Conservation (phyloP, 2,113 vertebrate species). For the Indri indri region DNA sequence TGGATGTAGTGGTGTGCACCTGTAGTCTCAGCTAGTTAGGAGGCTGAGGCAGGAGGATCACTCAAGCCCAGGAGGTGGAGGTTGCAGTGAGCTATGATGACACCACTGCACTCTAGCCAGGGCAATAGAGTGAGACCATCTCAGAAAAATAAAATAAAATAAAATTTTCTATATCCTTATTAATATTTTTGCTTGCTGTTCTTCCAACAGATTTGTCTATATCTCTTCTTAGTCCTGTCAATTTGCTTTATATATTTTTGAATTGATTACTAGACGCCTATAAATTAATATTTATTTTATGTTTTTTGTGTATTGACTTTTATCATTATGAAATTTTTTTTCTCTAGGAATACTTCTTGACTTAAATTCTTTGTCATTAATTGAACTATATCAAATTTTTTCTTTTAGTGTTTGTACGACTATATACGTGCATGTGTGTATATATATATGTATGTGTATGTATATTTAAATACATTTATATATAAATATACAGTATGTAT, state of each 20-base stretch:
- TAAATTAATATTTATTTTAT: constrained; percentile 6
- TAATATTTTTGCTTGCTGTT: neutral
- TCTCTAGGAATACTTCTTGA: neutral
- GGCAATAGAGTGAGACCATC: too few species aligned
- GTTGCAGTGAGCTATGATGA: too few species aligned
- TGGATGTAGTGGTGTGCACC: accelerated
- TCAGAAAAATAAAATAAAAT: constrained; percentile 13
- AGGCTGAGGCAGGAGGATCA: too few species aligned
- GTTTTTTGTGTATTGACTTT: neutral
- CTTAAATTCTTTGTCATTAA: neutral
- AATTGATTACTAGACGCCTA: neutral
- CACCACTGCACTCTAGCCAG: too few species aligned
- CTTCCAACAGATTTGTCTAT: neutral
- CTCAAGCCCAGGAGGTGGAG: too few species aligned
- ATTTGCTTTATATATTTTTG: neutral
- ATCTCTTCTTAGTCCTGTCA: neutral
- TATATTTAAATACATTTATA: neutral
- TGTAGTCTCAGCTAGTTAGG: too few species aligned
- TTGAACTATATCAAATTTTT: neutral
- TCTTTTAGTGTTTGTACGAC: neutral
- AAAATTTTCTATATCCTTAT: neutral
- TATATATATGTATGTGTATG: neutral
- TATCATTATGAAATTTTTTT: neutral
- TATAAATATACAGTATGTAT: neutral
- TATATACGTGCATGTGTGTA: neutral